Conservation (phyloP, 2,797 vertebrate species). For the Pyrocephalus nanus region DNA sequence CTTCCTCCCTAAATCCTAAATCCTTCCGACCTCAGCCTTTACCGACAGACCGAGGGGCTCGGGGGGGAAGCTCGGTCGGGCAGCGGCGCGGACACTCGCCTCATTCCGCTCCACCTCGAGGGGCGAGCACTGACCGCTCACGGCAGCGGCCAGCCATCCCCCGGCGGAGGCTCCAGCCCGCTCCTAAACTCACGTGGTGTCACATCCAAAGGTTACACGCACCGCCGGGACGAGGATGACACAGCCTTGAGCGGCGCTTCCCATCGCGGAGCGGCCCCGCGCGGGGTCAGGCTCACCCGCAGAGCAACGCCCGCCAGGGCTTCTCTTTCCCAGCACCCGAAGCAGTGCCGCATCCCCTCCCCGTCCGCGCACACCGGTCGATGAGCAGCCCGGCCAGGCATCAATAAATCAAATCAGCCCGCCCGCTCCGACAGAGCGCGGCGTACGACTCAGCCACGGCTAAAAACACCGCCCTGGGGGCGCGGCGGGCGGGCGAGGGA, state of each 20-base stretch:
- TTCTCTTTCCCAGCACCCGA: neutral
- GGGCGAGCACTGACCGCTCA: neutral
- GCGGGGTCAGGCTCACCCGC: neutral
- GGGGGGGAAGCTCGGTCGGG: neutral
- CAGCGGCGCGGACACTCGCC: neutral
- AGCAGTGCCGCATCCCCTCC: neutral
- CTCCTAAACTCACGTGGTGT: slow-evolving; percentile 54
- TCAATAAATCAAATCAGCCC: slow-evolving; percentile 19
- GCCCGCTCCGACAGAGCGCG: neutral
- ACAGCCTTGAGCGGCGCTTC: neutral
- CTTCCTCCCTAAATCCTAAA: neutral
- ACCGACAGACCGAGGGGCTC: neutral
- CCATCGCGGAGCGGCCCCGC: neutral
- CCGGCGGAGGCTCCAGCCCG: slow-evolving; percentile 1
- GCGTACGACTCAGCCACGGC: neutral
- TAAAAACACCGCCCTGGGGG: slow-evolving; percentile 19
- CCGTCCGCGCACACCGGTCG: neutral
- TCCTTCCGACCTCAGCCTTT: neutral
- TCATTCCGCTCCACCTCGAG: neutral
- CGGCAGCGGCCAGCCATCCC: neutral
- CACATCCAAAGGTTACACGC: slow-evolving; percentile 58
- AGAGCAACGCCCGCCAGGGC: neutral
- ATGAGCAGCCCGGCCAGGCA: neutral
- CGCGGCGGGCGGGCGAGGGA: neutral
- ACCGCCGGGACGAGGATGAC: neutral